Evolutionary conservation across 1,140 invertebrate species (phyloP).

Genomic region (Anastrepha obliqua): DNA sequence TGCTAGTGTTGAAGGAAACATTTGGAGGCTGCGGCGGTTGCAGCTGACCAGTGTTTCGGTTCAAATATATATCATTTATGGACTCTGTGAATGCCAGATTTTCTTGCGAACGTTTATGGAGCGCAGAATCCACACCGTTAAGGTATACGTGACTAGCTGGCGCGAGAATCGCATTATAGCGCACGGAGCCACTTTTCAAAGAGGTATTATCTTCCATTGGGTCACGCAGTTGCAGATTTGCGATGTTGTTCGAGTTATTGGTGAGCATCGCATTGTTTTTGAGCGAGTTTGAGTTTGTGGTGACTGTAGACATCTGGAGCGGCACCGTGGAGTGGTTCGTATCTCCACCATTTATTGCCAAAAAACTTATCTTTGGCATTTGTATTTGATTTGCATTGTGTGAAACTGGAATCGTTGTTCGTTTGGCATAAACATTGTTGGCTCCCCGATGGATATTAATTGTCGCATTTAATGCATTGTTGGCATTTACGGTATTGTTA

Average conservation of each 20-base stretch:
- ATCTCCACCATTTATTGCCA: constrained; percentile 53
- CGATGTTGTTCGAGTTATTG: constrained; percentile 56
- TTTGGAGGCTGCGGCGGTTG: constrained; percentile 63
- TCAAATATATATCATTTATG: constrained; percentile 71
- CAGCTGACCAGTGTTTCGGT: constrained; percentile 68
- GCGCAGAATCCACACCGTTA: constrained; percentile 54
- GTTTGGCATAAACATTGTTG: constrained; percentile 38
- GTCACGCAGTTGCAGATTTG: constrained; percentile 36
- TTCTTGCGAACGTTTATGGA: constrained; percentile 51
- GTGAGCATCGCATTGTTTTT: constrained; percentile 7
- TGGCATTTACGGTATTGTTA: constrained; percentile 43
- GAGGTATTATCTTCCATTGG: constrained; percentile 53
- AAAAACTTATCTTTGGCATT: constrained; percentile 58
- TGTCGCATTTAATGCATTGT: constrained; percentile 31
- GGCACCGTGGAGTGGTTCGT: not conserved
- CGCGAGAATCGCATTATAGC: constrained; percentile 55
- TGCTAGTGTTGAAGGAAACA: constrained; percentile 65
- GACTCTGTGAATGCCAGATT: constrained; percentile 61
- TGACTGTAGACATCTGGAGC: not conserved
- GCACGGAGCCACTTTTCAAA: constrained; percentile 56
- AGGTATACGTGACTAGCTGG: constrained; percentile 55
- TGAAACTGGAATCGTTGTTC: not conserved
- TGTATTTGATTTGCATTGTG: constrained; percentile 52
- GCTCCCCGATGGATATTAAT: constrained; percentile 21
- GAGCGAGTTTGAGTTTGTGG: not conserved